Conservation (phyloP, 1,140 invertebrate species). For the Neodiprion lecontei region DNA sequence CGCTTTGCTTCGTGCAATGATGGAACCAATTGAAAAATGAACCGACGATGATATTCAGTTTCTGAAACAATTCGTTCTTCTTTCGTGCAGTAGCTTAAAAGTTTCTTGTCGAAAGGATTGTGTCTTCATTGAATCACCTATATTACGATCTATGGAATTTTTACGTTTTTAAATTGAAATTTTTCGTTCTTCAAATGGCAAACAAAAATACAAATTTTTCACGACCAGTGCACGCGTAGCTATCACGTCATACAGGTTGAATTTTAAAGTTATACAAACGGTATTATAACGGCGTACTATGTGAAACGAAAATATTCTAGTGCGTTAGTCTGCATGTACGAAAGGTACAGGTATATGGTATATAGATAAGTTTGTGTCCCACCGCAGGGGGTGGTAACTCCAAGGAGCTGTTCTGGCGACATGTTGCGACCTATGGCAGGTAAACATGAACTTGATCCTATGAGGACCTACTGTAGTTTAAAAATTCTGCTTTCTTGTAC, state of each 20-base stretch:
- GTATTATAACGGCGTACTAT: no score
- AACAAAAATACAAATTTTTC: no score
- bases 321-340: constrained; percentile 24
- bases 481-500: constrained; percentile 52
- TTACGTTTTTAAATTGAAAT: no score
- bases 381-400: constrained; percentile 64
- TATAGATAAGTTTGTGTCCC: constrained; percentile 65
- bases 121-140: no score
- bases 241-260: no score
- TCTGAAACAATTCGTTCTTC: no score
- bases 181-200: no score
- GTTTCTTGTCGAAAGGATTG: no score
- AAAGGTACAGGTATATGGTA: constrained; percentile 56
- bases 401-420: constrained; percentile 62
- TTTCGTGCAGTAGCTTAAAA: no score
- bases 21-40: background rate
- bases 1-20: background rate
- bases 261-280: no score
- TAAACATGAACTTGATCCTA: constrained; percentile 62
- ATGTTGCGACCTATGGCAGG: constrained; percentile 62
- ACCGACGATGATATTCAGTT: background rate
- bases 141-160: no score
- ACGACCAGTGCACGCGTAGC: no score
- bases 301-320: background rate
- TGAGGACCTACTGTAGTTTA: constrained; percentile 58